A percentile compares a stretch with the other conserved stretches of the same genome.
Evolutionary conservation across 2,888 invertebrate genomes (phyloP).

Genomic region (Caenorhabditis wallacei): DNA sequence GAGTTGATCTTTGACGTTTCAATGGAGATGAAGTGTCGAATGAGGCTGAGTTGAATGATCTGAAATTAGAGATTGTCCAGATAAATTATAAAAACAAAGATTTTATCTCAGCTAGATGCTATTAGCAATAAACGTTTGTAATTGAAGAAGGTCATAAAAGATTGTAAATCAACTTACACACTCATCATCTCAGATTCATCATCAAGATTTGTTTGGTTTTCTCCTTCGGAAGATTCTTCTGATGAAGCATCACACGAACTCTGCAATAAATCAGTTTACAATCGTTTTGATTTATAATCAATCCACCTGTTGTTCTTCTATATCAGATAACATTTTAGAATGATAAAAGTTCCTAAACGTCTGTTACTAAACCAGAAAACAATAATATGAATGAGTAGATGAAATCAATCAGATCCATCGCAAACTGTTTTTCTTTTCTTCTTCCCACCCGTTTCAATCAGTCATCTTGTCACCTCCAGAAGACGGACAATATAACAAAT

Average conservation of each 20-base stretch:
- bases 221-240: conserved; percentile 75
- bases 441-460: conserved; percentile 35
- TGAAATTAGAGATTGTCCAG: conserved; percentile 1
- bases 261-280: conserved; percentile 65
- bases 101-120: too few relatives aligned
- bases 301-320: conserved; percentile 43
- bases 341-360: background rate
- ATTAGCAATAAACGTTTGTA: too few relatives aligned
- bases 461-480: conserved; percentile 47
- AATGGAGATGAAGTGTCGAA: conserved; percentile 63
- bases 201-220: conserved; percentile 44
- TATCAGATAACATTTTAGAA: conserved; percentile 24
- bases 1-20: conserved; percentile 61
- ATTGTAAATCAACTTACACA: conserved; percentile 42
- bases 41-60: conserved; percentile 68
- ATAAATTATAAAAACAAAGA: background rate
- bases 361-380: background rate
- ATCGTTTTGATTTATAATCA: conserved; percentile 44
- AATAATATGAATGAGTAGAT: conserved; percentile 1
- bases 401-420: conserved; percentile 25
- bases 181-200: conserved; percentile 64
- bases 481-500: conserved; percentile 30
- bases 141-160: too few relatives aligned
- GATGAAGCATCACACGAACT: conserved; percentile 77
- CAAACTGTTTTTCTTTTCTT: conserved; percentile 13